Evolutionary conservation across 2,888 invertebrate genomes (phyloP).

Genomic region (Pachydiplax longipennis): DNA sequence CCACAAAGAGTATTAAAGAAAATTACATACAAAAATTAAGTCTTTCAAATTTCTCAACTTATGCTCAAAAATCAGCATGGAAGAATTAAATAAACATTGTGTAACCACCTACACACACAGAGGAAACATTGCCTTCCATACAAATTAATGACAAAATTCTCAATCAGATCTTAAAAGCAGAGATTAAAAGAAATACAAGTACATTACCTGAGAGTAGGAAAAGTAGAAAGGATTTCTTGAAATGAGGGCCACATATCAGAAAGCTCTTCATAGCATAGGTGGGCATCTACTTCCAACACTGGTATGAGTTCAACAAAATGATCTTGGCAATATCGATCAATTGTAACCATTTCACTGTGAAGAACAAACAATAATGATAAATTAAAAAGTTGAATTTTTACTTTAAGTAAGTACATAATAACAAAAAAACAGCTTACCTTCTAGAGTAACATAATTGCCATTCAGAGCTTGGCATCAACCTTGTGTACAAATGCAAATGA

Average conservation of each 20-base stretch:
- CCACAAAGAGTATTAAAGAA: no score
- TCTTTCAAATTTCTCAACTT: no score
- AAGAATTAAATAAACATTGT: no score
- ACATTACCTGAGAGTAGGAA: conserved; percentile 62
- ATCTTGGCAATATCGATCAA: conserved; percentile 65
- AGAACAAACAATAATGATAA: conserved; percentile 38
- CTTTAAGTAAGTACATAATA: background rate
- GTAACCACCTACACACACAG: no score
- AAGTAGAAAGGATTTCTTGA: conserved; percentile 64
- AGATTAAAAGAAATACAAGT: background rate
- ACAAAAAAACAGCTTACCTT: conserved; percentile 55
- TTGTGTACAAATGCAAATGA: conserved; percentile 62
- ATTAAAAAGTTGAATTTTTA: background rate
- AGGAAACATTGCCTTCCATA: no score
- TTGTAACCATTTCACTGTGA: conserved; percentile 63
- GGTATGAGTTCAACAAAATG: conserved; percentile 64
- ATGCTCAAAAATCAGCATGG: no score
- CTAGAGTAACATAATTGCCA: conserved; percentile 62
- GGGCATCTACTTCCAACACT: conserved; percentile 64
- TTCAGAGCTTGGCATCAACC: conserved; percentile 59
- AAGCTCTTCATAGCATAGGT: conserved; percentile 62
- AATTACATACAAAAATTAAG: no score
- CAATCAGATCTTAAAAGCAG: no score
- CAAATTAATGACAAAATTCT: no score
- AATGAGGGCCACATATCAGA: conserved; percentile 64